A percentile compares a stretch with the other conserved stretches of the same genome.
Evolutionary conservation across 2,888 invertebrate species (phyloP).

Genomic region (Macrophya alboannulata): DNA sequence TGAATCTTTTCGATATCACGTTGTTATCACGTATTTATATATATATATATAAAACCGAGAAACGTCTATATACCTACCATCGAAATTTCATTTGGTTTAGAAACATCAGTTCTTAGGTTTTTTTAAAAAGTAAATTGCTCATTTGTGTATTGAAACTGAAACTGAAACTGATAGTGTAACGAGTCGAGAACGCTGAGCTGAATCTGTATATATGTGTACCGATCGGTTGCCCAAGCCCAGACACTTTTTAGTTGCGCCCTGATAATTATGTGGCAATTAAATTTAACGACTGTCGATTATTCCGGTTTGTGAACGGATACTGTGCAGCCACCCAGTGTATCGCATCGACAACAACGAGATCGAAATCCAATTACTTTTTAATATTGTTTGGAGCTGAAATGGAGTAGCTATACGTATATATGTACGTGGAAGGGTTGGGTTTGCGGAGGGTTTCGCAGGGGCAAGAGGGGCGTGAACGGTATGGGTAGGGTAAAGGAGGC

Average conservation of each 20-base stretch:
- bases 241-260: constrained; percentile 23
- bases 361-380: constrained; percentile 76
- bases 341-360: constrained; percentile 65
- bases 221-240: not conserved
- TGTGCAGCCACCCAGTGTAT: constrained; percentile 60
- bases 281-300: constrained; percentile 77
- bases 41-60: not conserved
- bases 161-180: not conserved
- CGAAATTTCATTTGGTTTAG: not conserved
- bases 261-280: constrained; percentile 73
- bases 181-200: not conserved
- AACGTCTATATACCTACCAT: not conserved
- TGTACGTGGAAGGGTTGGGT: constrained; percentile 33
- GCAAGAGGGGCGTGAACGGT: constrained; percentile 27
- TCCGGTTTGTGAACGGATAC: constrained; percentile 67
- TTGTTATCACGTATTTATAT: not conserved
- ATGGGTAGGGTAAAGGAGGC: constrained; percentile 64
- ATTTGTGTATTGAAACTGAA: constrained; percentile 7
- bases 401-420: constrained; percentile 61
- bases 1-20: not conserved
- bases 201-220: not conserved
- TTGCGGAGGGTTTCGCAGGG: constrained; percentile 28
- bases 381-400: constrained; percentile 70
- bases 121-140: not conserved
- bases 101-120: not conserved